These are phyloP conservation scores for Aurelia coerulea DNA, from an alignment of 30 jellyfish, hydroid and myxozoan genomes.

Conservation along the genomic window DNA sequence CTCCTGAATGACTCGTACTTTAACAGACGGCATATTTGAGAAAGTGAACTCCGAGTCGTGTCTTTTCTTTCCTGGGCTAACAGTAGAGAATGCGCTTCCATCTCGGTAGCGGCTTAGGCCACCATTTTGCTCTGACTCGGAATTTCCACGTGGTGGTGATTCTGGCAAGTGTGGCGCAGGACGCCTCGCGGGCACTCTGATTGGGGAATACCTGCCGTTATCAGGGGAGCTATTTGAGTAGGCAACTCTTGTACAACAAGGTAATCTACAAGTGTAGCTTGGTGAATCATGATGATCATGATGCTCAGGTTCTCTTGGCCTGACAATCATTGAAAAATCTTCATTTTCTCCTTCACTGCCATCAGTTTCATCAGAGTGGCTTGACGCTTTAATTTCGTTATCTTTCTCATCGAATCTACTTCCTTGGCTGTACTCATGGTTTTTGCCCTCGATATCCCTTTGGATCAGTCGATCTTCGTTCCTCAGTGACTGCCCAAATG, in stretches of 20 bases:
- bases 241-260: constrained; percentile 58
- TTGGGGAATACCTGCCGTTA: constrained; percentile 47
- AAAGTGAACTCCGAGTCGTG: constrained; percentile 28
- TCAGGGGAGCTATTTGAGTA: constrained; percentile 29
- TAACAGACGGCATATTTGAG: constrained; percentile 51
- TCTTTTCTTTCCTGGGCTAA: constrained; percentile 61
- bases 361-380: constrained; percentile 44
- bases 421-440: too few relatives aligned
- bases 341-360: constrained; percentile 62
- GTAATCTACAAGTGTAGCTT: constrained; percentile 52
- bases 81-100: constrained; percentile 64
- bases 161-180: constrained; percentile 25
- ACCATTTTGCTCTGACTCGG: constrained; percentile 39
- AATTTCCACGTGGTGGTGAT: constrained; percentile 19
- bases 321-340: constrained; percentile 44
- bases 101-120: constrained; percentile 39
- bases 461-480: not conserved
- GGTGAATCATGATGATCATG: constrained; percentile 28
- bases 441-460: not conserved
- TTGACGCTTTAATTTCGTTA: not conserved
- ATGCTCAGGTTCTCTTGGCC: constrained; percentile 60
- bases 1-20: constrained; percentile 63
- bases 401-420: not conserved
- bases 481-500: not conserved
- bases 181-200: constrained; percentile 67